Percentiles rank a stretch among this genome's conserved stretches.
Evolutionary conservation across 2,797 vertebrate genomes (phyloP).

Genomic region (Iguana delicatissima): DNA sequence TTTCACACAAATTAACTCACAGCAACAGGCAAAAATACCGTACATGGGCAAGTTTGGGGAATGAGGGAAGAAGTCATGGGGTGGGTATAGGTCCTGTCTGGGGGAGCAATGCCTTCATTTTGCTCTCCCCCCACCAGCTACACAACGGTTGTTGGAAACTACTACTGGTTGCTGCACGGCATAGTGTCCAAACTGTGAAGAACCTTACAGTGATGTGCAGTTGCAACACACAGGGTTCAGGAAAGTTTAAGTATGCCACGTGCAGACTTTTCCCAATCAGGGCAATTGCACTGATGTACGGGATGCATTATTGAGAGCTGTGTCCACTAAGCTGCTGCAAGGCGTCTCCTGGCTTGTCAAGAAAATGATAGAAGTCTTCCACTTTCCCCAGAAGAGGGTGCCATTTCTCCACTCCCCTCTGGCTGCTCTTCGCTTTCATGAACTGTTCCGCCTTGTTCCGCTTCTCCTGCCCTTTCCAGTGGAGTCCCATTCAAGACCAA

Average conservation of each 20-base stretch:
- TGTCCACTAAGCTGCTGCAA: background rate
- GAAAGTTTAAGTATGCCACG: background rate
- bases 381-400: background rate
- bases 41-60: too few species aligned
- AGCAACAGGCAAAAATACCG: too few species aligned
- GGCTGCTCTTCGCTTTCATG: background rate
- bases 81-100: background rate
- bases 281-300: background rate
- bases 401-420: background rate
- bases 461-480: too few species aligned
- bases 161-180: too few species aligned
- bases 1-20: too few species aligned
- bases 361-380: accelerated
- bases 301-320: background rate
- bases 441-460: background rate
- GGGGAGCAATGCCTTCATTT: background rate
- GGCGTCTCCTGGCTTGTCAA: background rate
- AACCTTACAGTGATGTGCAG: background rate
- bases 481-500: background rate
- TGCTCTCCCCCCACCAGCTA: too few species aligned
- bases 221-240: background rate
- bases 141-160: too few species aligned
- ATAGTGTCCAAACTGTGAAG: background rate
- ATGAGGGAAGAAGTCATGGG: too few species aligned
- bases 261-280: background rate